Percentiles rank a stretch among this genome's conserved stretches.
These are phyloP conservation scores for Halictus quadricinctus DNA, from an alignment of 2,888 invertebrate genomes.

Conservation along the genomic window DNA sequence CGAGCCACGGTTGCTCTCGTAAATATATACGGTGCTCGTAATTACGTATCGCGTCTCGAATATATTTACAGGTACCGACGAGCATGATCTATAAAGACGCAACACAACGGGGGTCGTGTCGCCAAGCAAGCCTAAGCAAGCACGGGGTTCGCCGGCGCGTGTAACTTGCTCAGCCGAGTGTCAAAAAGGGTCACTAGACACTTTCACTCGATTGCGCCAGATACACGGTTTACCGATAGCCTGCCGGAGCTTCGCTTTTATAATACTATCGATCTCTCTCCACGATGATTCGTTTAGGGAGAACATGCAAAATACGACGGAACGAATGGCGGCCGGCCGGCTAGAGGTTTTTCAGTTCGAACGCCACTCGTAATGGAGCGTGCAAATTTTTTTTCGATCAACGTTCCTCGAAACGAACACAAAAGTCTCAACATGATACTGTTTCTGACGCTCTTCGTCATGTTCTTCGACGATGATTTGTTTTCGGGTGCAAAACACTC, in stretches of 20 bases:
- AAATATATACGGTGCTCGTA: conserved; percentile 38
- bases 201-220: conserved; percentile 79
- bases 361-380: background rate
- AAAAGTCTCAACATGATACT: too few relatives aligned
- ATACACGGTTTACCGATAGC: conserved; percentile 72
- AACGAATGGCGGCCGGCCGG: background rate
- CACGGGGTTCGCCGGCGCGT: conserved; percentile 67
- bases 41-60: conserved; percentile 48
- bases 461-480: too few relatives aligned
- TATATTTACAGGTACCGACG: conserved; percentile 58
- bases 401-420: too few relatives aligned
- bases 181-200: conserved; percentile 76
- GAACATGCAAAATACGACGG: conserved; percentile 41
- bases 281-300: conserved; percentile 61
- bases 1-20: background rate
- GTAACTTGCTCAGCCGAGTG: conserved; percentile 70
- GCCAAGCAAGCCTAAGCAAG: conserved; percentile 36
- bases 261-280: conserved; percentile 66
- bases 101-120: conserved; percentile 46
- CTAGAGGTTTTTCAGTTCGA: background rate
- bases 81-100: conserved; percentile 47
- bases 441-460: too few relatives aligned
- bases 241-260: conserved; percentile 57
- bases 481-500: too few relatives aligned
- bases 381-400: too few relatives aligned